Evolutionary conservation across 2,797 vertebrate species (phyloP), one percentile per base, ranked within the genome.

Genomic region (Ataeniobius toweri): DNA sequence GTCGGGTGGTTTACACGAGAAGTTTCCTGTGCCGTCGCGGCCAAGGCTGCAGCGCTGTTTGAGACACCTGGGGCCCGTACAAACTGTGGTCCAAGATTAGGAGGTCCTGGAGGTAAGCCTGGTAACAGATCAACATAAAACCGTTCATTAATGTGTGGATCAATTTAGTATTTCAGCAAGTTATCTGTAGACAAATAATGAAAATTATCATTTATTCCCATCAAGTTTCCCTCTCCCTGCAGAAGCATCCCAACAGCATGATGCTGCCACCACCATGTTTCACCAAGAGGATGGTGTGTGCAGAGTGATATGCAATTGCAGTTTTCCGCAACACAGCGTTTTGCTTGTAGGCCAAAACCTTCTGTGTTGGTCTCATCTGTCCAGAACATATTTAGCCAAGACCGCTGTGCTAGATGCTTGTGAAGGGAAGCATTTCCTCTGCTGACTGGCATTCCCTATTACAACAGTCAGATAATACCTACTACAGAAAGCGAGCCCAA

Each of bases 1-100:
- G 96, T 93, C 85, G 96, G 94, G 90, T 97, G 95, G 92, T 94
- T 94, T 86, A 94, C 85, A 80, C 94, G 90, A 80, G 95, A 93
- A 88, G 95, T 88, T 84, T 97, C 97, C 93, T 97, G 97, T 89
- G 96, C 89, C 82, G 96, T 92, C 89, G 96, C 96, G 94, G 96
- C 96, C 94, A 96, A 92, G 88, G 97, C 95, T 88, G 97, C 96
- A 92, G 95, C 85, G 94, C 94, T 95, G 75, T 96, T 95, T 91
- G 94, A 96, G 88, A 93, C 90, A 88, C 89, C 90, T 31, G 93
- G 83, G 50, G 92, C 93, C 93, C 97, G 96, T 77, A 95, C 94
- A 86, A 97, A 96, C 95, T 96, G 96, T 87, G 95, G 96, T 94
- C 95, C 96, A 91, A 95, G 81, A 89, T 84, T 79, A 83, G 95